Base-by-base conservation (phyloP, 2,888 invertebrate species). In the Julus scandinavius region DNA sequence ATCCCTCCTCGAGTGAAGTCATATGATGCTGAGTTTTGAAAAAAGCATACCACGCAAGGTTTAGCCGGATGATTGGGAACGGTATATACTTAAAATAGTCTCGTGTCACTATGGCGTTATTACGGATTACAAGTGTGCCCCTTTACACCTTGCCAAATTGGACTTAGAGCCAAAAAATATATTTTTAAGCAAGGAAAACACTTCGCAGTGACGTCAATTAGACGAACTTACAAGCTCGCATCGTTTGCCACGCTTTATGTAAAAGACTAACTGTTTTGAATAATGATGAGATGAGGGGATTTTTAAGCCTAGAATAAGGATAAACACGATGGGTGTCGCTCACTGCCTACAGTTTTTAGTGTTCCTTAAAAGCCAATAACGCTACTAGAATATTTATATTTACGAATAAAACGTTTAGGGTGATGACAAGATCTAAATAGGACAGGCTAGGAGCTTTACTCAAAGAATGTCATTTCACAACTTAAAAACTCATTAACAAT, bases 11-110 rank as follows among this genome's bases (percentile, higher is more conserved):
- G 63, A 63, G 63, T 63, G 63, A 63, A 63, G 6, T 63, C 63
- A 5, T 63, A 63, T 17, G 63, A 20, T 1, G n/a, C 20, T 20
- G 5, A 4, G 20, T 20, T 63, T 20, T 20, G 3, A 20, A 63
- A 20, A n/a, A n/a, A n/a, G 20, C 9, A 20, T 20, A 20, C n/a
- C 63, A 20, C 4, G 63, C 63, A n/a, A n/a, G n/a, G n/a, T n/a
- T n/a, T n/a, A n/a, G n/a, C n/a, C n/a, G n/a, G n/a, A n/a, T n/a
- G n/a, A n/a, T n/a, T n/a, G n/a, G n/a, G n/a, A n/a, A n/a, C n/a
- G n/a, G n/a, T n/a, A n/a, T n/a, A n/a, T n/a, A n/a, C 63, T 63
- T 63, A 63, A 63, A 63, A 63, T 63, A 63, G 63, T 11, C 63
- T 63, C 63, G 4, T 20, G 63, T 20, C 58, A 58, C 58, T 58